phyloP scores from a whole-genome alignment of 2,113 vertebrate species.

The Archocentrus centrarchus region DNA sequence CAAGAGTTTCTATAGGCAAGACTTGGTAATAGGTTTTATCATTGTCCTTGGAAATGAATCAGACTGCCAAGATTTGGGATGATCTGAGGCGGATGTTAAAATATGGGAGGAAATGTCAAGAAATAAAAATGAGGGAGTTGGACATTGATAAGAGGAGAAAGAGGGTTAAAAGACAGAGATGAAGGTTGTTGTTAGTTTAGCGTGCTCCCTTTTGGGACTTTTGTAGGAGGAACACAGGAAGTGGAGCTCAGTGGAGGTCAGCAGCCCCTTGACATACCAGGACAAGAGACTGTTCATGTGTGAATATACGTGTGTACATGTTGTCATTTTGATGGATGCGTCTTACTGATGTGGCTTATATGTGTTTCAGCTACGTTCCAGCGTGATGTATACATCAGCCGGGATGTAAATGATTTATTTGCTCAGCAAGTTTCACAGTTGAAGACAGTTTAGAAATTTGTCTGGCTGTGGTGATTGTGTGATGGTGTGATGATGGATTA shows the following conservation, averaged over 20 bases:
- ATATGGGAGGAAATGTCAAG: conserved; percentile 34
- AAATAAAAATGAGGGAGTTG: conserved; percentile 48
- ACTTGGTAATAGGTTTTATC: background rate
- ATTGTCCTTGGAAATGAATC: conserved; percentile 6
- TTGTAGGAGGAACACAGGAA: conserved; percentile 62
- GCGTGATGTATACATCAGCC: conserved; percentile 58
- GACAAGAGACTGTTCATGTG: conserved; percentile 46
- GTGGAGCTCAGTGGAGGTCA: conserved; percentile 65
- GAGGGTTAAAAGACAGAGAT: conserved; percentile 39
- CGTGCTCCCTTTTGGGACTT: conserved; percentile 46
- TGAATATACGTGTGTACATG: conserved; percentile 17
- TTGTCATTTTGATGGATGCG: conserved; percentile 56
- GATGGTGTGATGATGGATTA: conserved; percentile 46
- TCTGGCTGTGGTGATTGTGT: background rate
- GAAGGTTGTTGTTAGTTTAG: conserved; percentile 51
- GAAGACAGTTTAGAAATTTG: conserved; percentile 29
- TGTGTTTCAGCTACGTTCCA: conserved; percentile 33
- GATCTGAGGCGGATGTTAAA: conserved; percentile 13
- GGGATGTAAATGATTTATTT: conserved; percentile 56
- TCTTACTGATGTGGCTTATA: conserved; percentile 36
- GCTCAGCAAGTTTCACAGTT: background rate
- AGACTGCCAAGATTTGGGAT: background rate
- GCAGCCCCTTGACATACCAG: conserved; percentile 54
- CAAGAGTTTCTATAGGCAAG: background rate
- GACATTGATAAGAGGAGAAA: conserved; percentile 46